These are phyloP conservation scores for Anagyrus pseudococci DNA, from an alignment of 2,888 invertebrate genomes.

Conservation along the genomic window DNA sequence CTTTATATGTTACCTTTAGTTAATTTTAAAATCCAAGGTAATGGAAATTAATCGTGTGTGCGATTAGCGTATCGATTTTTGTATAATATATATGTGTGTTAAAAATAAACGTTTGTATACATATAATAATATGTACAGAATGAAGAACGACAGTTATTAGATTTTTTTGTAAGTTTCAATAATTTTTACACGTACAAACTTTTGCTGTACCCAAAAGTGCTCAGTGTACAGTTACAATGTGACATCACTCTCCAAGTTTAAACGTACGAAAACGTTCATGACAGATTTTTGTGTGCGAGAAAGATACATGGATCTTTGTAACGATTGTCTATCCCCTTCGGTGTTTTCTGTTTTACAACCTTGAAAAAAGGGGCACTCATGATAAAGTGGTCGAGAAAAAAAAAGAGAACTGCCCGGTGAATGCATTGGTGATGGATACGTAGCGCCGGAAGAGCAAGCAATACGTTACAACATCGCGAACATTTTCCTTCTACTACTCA, in stretches of 20 bases:
- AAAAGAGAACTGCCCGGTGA: constrained; percentile 24
- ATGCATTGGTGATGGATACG: constrained; percentile 35
- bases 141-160: no score
- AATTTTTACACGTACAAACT: no score
- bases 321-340: constrained; percentile 28
- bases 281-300: constrained; percentile 20
- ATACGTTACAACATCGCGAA: constrained; percentile 3
- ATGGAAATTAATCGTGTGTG: no score
- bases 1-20: background rate
- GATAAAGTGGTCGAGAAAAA: constrained; percentile 13
- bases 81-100: background rate
- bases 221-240: constrained; percentile 4
- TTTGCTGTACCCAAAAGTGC: background rate
- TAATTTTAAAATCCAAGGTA: background rate
- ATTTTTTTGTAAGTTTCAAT: no score
- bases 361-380: constrained; percentile 5
- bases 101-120: background rate
- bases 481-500: constrained; percentile 13
- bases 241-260: constrained; percentile 7
- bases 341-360: constrained; percentile 3
- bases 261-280: constrained; percentile 4
- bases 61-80: background rate
- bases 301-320: constrained; percentile 19
- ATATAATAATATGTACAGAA: no score
- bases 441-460: constrained; percentile 10